phyloP scores from a whole-genome alignment of 2,113 vertebrate genomes.

The Protomyctophum bolini region DNA sequence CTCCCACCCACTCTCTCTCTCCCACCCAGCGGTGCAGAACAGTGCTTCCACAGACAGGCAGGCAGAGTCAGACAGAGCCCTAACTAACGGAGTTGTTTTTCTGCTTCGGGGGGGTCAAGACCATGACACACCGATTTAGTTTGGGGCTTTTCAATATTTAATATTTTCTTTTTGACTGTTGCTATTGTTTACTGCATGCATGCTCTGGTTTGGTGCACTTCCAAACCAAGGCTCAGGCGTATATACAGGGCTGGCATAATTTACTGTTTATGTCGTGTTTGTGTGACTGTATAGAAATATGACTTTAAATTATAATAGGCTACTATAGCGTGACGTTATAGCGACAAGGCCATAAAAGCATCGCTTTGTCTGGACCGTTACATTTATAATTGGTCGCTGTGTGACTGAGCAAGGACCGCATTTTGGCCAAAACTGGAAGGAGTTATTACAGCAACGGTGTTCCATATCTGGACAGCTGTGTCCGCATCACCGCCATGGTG shows the following conservation, averaged over 20 bases:
- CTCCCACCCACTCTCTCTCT: slow-evolving; percentile 60
- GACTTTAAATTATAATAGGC: no score
- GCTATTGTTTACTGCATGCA: slow-evolving; percentile 28
- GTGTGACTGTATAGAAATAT: no score
- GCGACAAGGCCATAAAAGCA: no score
- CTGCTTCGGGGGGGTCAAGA: slow-evolving; percentile 10
- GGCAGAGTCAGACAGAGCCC: slow-evolving; percentile 24
- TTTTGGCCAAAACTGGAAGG: no score
- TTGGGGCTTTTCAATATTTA: slow-evolving; percentile 29
- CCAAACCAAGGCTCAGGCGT: slow-evolving; percentile 10
- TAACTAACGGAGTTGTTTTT: slow-evolving; percentile 9
- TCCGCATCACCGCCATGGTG: no score
- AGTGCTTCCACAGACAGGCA: slow-evolving; percentile 29
- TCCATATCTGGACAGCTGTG: no score
- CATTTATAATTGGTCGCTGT: no score
- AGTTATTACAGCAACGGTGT: no score
- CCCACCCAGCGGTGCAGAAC: slow-evolving; percentile 56
- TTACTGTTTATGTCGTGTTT: slow-evolving; percentile 1
- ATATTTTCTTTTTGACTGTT: slow-evolving; percentile 6
- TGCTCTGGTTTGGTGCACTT: slow-evolving; percentile 29
- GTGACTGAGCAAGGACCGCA: no score
- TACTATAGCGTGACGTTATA: no score
- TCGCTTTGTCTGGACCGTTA: no score
- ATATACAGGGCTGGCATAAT: no score
- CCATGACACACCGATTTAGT: slow-evolving; percentile 38